phyloP scores from a whole-genome alignment of 2,113 vertebrate species.

The Picathartes gymnocephalus region DNA sequence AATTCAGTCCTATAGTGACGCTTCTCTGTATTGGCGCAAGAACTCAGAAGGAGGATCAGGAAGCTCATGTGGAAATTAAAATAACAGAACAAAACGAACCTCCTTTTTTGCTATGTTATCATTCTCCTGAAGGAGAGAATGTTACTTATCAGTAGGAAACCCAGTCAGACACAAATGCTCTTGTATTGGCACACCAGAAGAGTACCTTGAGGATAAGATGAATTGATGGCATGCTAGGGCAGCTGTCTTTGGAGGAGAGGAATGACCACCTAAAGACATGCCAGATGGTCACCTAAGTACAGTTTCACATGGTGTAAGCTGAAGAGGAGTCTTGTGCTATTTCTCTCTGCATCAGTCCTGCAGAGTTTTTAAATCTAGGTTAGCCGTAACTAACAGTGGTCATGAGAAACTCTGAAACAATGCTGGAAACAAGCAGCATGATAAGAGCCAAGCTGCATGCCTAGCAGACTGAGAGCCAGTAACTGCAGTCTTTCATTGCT shows the following conservation, averaged over 20 bases:
- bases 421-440: not conserved
- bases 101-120: not conserved
- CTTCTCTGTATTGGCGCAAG: not conserved
- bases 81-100: not conserved
- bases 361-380: not conserved
- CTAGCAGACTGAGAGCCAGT: not conserved
- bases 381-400: not conserved
- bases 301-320: not conserved
- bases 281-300: not conserved
- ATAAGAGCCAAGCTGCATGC: accelerated
- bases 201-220: not conserved
- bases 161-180: not conserved
- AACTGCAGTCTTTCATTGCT: not conserved
- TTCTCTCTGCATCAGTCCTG: not conserved
- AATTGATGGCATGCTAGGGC: not conserved
- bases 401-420: not conserved
- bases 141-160: not conserved
- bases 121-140: not conserved
- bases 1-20: accelerated
- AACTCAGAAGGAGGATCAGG: not conserved
- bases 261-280: not conserved
- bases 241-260: not conserved
- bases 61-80: not conserved
- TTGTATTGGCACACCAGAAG: not conserved
- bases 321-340: not conserved